Conservation (phyloP, 2,797 vertebrate species). For the Poecile montanus region DNA sequence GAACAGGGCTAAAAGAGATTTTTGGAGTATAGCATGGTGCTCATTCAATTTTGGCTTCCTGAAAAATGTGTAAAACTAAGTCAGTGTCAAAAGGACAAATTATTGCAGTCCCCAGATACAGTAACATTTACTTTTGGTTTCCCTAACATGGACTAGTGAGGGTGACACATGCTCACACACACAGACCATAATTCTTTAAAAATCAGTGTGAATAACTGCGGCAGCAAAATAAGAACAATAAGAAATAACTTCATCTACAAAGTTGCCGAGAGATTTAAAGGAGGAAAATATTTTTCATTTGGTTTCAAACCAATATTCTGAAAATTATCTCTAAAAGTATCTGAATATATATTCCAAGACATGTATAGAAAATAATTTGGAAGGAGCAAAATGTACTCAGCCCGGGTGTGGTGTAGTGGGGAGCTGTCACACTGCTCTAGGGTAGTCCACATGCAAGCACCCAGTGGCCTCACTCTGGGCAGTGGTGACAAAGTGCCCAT, state of each 20-base stretch:
- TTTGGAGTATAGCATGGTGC: background rate
- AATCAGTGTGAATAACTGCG: background rate
- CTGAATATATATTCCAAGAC: background rate
- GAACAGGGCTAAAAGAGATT: background rate
- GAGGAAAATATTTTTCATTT: background rate
- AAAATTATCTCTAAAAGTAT: background rate
- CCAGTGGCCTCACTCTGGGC: background rate
- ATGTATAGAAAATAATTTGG: background rate
- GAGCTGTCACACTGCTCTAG: background rate
- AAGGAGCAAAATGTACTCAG: background rate
- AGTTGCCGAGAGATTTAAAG: background rate
- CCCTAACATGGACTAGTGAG: background rate
- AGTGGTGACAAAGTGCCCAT: background rate
- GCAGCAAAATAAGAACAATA: background rate
- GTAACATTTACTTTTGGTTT: background rate
- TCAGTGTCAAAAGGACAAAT: background rate
- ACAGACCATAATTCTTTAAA: background rate
- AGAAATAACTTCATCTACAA: background rate
- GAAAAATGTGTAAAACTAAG: constrained; percentile 28
- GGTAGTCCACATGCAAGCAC: background rate
- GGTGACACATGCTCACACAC: background rate
- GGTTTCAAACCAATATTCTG: background rate
- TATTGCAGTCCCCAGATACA: background rate
- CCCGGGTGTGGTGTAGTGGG: background rate
- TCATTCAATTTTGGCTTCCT: background rate